phyloP scores from a whole-genome alignment of 1,140 invertebrate genomes.

The Aphelenchoides besseyi region DNA sequence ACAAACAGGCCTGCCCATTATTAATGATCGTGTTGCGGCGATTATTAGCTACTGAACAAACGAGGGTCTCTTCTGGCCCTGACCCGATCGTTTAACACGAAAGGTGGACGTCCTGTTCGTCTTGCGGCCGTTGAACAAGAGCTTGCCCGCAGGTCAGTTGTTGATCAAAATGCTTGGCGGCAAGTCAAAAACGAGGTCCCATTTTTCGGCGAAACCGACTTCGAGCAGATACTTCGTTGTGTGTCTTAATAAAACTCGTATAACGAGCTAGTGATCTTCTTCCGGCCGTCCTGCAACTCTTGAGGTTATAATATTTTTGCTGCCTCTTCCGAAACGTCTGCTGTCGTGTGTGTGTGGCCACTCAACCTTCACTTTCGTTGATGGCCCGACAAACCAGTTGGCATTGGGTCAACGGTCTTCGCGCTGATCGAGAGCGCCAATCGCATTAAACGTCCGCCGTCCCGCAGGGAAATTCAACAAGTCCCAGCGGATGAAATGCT shows the following conservation, averaged over 20 bases:
- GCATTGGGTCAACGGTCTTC: background rate
- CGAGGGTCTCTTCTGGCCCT: no score
- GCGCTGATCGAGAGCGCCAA: background rate
- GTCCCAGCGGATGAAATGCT: background rate
- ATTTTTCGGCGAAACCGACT: background rate
- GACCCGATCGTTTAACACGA: background rate
- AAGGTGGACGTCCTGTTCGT: background rate
- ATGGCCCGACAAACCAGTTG: constrained; percentile 5
- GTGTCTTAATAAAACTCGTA: background rate
- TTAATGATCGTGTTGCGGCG: no score
- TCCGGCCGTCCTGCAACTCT: background rate
- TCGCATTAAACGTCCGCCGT: background rate
- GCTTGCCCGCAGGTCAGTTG: constrained; percentile 1
- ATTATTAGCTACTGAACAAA: no score
- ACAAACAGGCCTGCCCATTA: no score
- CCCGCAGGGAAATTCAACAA: constrained; percentile 3
- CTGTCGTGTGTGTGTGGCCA: background rate
- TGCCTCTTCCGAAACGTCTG: background rate
- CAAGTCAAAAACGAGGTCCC: background rate
- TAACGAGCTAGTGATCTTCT: background rate
- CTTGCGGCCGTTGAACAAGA: background rate
- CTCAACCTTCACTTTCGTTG: background rate
- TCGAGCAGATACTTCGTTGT: no score
- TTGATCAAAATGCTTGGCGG: background rate
- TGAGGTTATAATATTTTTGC: background rate